phyloP scores from a whole-genome alignment of 2,113 vertebrate species.

The Gambusia holbrooki region DNA sequence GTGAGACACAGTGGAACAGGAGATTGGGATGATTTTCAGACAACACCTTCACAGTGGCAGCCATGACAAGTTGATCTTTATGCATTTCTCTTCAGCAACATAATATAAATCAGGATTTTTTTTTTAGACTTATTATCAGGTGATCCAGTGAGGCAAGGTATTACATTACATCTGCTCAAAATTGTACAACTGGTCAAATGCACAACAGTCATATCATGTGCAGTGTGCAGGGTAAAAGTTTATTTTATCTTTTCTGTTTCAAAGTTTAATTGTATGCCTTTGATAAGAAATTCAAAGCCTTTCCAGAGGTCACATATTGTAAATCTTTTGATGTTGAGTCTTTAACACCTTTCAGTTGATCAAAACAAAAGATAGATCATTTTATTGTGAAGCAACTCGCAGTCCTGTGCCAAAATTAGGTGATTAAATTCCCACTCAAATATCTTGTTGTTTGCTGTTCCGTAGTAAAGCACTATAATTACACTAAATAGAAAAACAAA shows the following conservation, averaged over 20 bases:
- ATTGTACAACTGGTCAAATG: conserved; percentile 15
- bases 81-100: conserved; percentile 39
- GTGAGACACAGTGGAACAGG: conserved; percentile 41
- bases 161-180: conserved; percentile 23
- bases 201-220: conserved; percentile 29
- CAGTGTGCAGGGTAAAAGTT: conserved; percentile 29
- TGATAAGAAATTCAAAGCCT: conserved; percentile 52
- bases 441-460: conserved; percentile 1
- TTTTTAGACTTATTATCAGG: conserved; percentile 10
- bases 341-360: conserved; percentile 13
- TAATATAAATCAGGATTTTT: conserved; percentile 27
- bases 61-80: conserved; percentile 45
- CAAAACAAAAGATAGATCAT: conserved; percentile 14
- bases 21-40: conserved; percentile 48
- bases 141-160: background rate
- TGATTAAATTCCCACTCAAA: background rate
- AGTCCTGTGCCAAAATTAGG: background rate
- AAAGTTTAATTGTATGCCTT: conserved; percentile 44
- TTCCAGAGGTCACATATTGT: conserved; percentile 45
- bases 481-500: conserved; percentile 6
- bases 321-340: conserved; percentile 46
- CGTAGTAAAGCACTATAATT: conserved; percentile 5
- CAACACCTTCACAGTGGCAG: conserved; percentile 47
- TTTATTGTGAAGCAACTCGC: conserved; percentile 16
- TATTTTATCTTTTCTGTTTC: conserved; percentile 51